Base-by-base conservation (phyloP, 2,113 vertebrate species). In the Potamarius usumacintae region DNA sequence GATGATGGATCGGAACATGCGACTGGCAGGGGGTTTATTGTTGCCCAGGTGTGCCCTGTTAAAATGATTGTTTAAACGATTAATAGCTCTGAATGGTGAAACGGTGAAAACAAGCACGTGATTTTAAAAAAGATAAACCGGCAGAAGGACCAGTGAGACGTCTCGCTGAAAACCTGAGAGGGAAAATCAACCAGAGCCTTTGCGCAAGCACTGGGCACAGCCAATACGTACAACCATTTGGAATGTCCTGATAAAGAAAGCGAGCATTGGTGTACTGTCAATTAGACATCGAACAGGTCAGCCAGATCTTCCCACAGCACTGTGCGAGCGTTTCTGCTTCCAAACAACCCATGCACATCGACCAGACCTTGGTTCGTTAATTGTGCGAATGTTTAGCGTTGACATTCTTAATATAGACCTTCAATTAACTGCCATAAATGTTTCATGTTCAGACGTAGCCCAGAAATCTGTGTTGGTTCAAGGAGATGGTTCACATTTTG, bases 401-500 rank as follows among this genome's bases (percentile, higher is more conserved):
- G 2, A 48, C 6, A 15, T 78, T 78, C 50, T 78, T 78, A n/a
- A 30, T 20, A 15, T 20, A 7, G 15, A 65, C 58, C 12, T 77
- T 76, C 42, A 50, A n/a, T 42, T 14, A 65, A 14, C 22, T 63
- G 57, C 34, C 10, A 65, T n/a, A 67, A 55, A 1, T 53, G 53
- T 76, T 0, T 25, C 10, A 60, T 77, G 42, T 48, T 78, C 4
- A 30, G 52, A 17, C 6, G 57, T 86, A 63, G 69, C 63, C 7
- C 17, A 17, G 76, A 52, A 55, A 22, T 85, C 34, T 42, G 58
- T 34, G 10, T 67, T 58, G 60, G 69, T 42, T 67, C 80, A 76
- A 87, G 79, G 79, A 74, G 27, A 81, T 22, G 20, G 27, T 42
- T 55, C 52, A 27, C 12, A 52, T 42, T 89, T 52, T 76, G 11